Evolutionary conservation across 1,140 invertebrate species (phyloP), one percentile per base, ranked within the genome.

Genomic region (Meloidogyne floridensis): DNA sequence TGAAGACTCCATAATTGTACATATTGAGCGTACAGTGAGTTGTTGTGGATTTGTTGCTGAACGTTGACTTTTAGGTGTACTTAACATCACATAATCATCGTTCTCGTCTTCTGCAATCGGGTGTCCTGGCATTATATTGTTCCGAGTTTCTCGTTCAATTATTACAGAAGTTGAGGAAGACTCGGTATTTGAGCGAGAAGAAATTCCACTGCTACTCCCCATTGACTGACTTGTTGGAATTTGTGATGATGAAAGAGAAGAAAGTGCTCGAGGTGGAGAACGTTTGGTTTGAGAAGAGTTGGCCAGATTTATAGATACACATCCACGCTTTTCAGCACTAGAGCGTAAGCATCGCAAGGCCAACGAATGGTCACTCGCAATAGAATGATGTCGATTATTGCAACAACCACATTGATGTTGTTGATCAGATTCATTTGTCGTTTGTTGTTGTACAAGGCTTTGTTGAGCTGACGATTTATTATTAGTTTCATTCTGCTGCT

Each of bases 1-100:
- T 10, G 77, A 79, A 71, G 77, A 79, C 18, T 79, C 77, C 77
- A 79, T 15, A 47, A 79, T 79, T 43, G 77, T 79, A 51, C 77
- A 69, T n/a, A 79, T 79, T 10, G 77, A 71, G 11, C 77, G 18
- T 8, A 79, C 65, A 43, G 43, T 79, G 8, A 79, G 65, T 8
- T 79, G 77, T 51, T 79, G 77, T 9, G 69, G 77, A 13, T 65
- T 51, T 72, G 42, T 56, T 65, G 65, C 10, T n/a, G 53, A 20
- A 20, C 51, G 15, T 69, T 32, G 65, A 11, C 8, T 51, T 32
- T 47, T 75, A 20, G 15, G 18, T 7, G 77, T n/a, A 72, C 47
- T 72, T 18, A 72, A 47, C 77, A 79, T 65, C 13, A 79, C 65
- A 72, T 69, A 18, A 43, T 79, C 77, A 32, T 79, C 77, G 6